A percentile compares a stretch with the other conserved stretches of the same genome.
Conservation (phyloP, 2,797 vertebrate species). For the Gambusia yucatana region DNA sequence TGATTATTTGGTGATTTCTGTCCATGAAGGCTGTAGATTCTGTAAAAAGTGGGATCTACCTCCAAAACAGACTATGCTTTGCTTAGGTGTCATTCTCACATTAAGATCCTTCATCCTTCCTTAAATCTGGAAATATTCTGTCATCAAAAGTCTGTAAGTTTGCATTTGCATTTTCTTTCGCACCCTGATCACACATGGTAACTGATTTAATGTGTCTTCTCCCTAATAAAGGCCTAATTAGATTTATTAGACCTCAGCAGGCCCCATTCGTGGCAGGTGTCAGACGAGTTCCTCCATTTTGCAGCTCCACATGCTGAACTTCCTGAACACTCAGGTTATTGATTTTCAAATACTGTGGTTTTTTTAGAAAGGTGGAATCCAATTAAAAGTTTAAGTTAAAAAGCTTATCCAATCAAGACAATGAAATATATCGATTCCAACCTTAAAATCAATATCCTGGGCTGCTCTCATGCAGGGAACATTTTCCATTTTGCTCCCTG, state of each 20-base stretch:
- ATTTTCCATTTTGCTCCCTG: conserved; percentile 30
- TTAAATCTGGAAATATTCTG: not conserved
- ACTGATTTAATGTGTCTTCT: not conserved
- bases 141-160: not conserved
- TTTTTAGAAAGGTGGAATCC: conserved; percentile 79
- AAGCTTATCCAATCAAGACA: conserved; percentile 81
- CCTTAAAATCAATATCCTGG: conserved; percentile 75
- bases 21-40: conserved; percentile 60
- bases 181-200: not conserved
- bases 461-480: conserved; percentile 6
- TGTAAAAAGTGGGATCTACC: conserved; percentile 3
- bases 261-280: conserved; percentile 54
- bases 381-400: conserved; percentile 79
- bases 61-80: not conserved
- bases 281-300: conserved; percentile 29
- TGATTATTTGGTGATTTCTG: conserved; percentile 42
- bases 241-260: conserved; percentile 19
- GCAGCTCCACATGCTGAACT: conserved; percentile 53
- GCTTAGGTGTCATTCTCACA: not conserved
- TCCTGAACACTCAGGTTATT: conserved; percentile 63
- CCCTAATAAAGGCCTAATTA: conserved; percentile 11
- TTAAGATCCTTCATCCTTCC: not conserved
- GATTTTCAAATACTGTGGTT: conserved; percentile 77
- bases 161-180: not conserved
- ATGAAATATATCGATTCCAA: conserved; percentile 76